Percentiles rank a stretch among this genome's conserved stretches.
These are phyloP conservation scores for Brachionichthys hirsutus DNA, from an alignment of 2,113 vertebrate genomes.

Conservation along the genomic window DNA sequence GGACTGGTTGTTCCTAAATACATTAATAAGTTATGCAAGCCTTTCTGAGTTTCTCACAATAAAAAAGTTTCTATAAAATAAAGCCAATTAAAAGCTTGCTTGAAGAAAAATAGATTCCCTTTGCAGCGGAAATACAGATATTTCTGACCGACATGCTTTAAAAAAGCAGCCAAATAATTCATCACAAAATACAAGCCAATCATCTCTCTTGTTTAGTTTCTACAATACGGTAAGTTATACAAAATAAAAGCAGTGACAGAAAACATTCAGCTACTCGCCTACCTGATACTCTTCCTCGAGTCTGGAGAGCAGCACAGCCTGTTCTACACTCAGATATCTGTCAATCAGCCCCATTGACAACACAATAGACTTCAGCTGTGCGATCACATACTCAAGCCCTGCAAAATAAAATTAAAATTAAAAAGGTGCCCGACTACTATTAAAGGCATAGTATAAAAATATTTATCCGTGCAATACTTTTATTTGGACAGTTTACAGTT, in stretches of 20 bases:
- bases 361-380: conserved; percentile 93
- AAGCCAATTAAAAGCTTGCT: too few species aligned
- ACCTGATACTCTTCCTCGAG: conserved; percentile 98
- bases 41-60: too few species aligned
- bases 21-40: too few species aligned
- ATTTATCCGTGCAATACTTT: neutral
- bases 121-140: too few species aligned
- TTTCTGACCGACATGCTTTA: too few species aligned
- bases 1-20: too few species aligned
- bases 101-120: too few species aligned
- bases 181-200: too few species aligned
- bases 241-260: neutral
- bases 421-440: neutral
- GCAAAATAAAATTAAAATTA: conserved; percentile 14
- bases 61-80: too few species aligned
- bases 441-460: neutral
- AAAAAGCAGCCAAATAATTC: too few species aligned
- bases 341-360: conserved; percentile 88
- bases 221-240: neutral
- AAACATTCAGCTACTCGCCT: neutral
- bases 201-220: too few species aligned
- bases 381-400: conserved; percentile 94
- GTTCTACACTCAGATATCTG: conserved; percentile 87
- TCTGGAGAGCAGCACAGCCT: conserved; percentile 90
- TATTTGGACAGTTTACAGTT: neutral